Evolutionary conservation across 2,888 invertebrate genomes (phyloP), one percentile per base, ranked within the genome.

Genomic region (Beris morrisii): DNA sequence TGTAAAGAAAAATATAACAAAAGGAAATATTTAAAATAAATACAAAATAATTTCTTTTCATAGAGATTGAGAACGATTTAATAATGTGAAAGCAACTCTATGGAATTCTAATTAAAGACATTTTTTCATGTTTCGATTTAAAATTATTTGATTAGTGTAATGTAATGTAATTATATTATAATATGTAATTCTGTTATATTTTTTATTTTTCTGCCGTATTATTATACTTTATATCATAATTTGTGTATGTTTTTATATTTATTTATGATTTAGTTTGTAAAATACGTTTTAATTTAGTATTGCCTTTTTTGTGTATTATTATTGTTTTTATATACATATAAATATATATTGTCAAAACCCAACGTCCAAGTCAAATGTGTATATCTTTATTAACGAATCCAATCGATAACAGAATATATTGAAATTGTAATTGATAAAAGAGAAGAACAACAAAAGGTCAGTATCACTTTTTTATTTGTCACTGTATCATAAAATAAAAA

Each of bases 231-330:
- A 38, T 38, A 38, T 38, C 9, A 38, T 38, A 30, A 15, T 61
- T 61, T 61, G 45, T 28, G 58, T 61, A 52, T 50, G 13, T 50
- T 59, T 58, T 59, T 59, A 32, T 61, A 61, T 61, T 61, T 61
- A 61, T 61, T 61, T 50, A 61, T 61, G 61, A 61, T n/a, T 38
- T 61, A 61, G 61, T 50, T 61, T 52, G 50, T 61, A 61, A 61
- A 48, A 61, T 61, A 52, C 22, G 12, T 61, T 22, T 59, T 61
- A 50, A 43, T 61, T 61, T 61, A 61, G 61, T 46, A 7, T 28
- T 38, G 38, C 9, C 38, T 7, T 38, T 7, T 38, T 38, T 38
- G 9, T 38, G 38, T 38, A 38, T 38, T 38, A 61, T 46, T 61
- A 50, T 61, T 61, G 43, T 61, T 61, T 61, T 61, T 61, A 61